These are phyloP conservation scores for Zaprionus lineosus DNA, from an alignment of 2,888 invertebrate species.

Conservation along the genomic window DNA sequence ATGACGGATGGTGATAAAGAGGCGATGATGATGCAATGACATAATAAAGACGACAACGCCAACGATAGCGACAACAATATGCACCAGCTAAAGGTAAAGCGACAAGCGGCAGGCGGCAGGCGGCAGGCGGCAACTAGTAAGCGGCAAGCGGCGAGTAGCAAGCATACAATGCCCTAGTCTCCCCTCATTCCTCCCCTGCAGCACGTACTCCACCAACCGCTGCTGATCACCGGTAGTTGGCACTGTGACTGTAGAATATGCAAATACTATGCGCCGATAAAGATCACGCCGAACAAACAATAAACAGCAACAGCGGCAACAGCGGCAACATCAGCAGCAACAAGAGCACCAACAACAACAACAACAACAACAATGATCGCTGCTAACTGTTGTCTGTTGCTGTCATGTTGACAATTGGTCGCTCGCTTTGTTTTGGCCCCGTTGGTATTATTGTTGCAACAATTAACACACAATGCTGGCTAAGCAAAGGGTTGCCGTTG, in stretches of 20 bases:
- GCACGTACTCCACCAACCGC: too few species aligned
- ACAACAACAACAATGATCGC: constrained; percentile 66
- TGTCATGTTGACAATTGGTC: constrained; percentile 81
- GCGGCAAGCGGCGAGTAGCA: too few species aligned
- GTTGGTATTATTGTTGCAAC: constrained; percentile 55
- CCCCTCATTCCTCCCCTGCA: neutral
- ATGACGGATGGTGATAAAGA: constrained; percentile 77
- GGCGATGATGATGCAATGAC: constrained; percentile 73
- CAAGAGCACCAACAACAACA: constrained; percentile 22
- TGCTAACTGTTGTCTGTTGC: constrained; percentile 70
- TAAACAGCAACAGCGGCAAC: constrained; percentile 57
- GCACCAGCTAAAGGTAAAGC: constrained; percentile 26
- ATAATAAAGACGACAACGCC: constrained; percentile 71
- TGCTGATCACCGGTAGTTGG: neutral
- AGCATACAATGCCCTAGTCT: constrained; percentile 35
- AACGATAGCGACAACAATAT: constrained; percentile 39
- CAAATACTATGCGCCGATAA: constrained; percentile 69
- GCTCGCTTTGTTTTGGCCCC: constrained; percentile 70
- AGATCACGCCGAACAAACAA: constrained; percentile 71
- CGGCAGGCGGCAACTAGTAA: too few species aligned
- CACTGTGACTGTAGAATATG: constrained; percentile 59
- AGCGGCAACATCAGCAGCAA: constrained; percentile 40
- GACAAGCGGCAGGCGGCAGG: constrained; percentile 23
- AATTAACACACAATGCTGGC: constrained; percentile 76
- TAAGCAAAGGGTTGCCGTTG: constrained; percentile 30